phyloP scores from a whole-genome alignment of 2,888 invertebrate genomes.

The Linnaemya vulpina region DNA sequence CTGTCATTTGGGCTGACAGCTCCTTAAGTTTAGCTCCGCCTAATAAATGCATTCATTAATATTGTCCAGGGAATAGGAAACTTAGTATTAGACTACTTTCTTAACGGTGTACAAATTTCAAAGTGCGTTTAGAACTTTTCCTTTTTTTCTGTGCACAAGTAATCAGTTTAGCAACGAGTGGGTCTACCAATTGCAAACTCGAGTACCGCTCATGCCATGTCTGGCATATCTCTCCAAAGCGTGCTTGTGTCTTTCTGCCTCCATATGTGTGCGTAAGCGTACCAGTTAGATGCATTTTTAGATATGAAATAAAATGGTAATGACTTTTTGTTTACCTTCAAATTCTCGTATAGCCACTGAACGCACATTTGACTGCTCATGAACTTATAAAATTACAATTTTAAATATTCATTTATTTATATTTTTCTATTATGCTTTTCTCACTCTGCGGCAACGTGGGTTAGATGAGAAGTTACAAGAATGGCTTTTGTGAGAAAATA shows the following conservation, averaged over 20 bases:
- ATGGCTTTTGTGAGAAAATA: not conserved
- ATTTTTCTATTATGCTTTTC: slow-evolving; percentile 13
- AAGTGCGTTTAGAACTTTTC: too few species aligned
- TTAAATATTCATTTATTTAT: slow-evolving; percentile 49
- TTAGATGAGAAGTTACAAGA: not conserved
- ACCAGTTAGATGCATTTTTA: slow-evolving; percentile 41
- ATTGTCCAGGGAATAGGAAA: too few species aligned
- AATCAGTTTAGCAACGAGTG: not conserved
- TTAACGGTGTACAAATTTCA: too few species aligned
- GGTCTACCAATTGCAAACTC: not conserved
- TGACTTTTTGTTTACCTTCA: slow-evolving; percentile 71
- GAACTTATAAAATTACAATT: slow-evolving; percentile 60
- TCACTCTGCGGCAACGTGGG: slow-evolving; percentile 15
- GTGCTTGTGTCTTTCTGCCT: not conserved
- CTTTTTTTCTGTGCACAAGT: not conserved
- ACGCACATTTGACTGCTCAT: slow-evolving; percentile 70
- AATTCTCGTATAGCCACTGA: slow-evolving; percentile 65
- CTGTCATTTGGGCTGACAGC: not conserved
- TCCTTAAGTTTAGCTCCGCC: not conserved
- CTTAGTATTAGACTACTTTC: too few species aligned
- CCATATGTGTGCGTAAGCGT: not conserved
- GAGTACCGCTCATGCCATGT: not conserved
- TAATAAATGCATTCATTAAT: too few species aligned
- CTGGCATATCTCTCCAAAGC: not conserved
- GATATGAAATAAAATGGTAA: slow-evolving; percentile 60